Evolutionary conservation across 1,140 invertebrate species (phyloP), one percentile per base, ranked within the genome.

Genomic region (Drosophila grimshawi): DNA sequence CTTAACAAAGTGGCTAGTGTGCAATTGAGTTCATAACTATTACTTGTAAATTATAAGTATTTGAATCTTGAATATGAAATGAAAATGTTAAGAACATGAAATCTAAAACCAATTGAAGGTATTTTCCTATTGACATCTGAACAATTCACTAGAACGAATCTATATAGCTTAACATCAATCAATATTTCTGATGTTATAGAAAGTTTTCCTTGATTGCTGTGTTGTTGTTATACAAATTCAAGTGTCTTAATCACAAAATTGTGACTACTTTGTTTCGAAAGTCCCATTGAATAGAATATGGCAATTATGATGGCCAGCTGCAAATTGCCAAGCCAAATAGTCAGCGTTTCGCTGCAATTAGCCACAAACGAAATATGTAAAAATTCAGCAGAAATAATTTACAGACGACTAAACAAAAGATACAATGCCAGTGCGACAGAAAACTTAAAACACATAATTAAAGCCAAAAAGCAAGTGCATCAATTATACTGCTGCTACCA

Each of bases 371-470:
- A 35, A 64, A 41, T 62, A 69, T 69, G 78, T 53, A 66, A 57
- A 76, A 85, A 68, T 76, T 85, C 55, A 59, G 60, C 62, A 81
- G 61, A 86, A 85, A 81, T 85, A 81, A 86, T 85, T 83, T 43
- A 66, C 64, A 76, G 45, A 62, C 61, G 39, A 72, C 56, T 62
- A 48, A 79, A 73, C 81, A 86, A 74, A 53, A 76, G 60, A 66
- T 65, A 65, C 62, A 80, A 70, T 80, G 57, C 39, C 7, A 30
- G 49, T 74, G 64, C 29, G 29, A 10, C 7, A 55, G 41, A 55
- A 70, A 70, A 63, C 59, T 19, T 29, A 59, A 68, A 46, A 68
- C 66, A 53, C 49, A 69, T 19, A 62, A 69, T 45, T 48, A 52
- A 67, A 67, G 63, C 55, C 62, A 72, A 72, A 53, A 63, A 49